Evolutionary conservation across 2,113 vertebrate genomes (phyloP), one percentile per base, ranked within the genome.

Genomic region (Meles meles): DNA sequence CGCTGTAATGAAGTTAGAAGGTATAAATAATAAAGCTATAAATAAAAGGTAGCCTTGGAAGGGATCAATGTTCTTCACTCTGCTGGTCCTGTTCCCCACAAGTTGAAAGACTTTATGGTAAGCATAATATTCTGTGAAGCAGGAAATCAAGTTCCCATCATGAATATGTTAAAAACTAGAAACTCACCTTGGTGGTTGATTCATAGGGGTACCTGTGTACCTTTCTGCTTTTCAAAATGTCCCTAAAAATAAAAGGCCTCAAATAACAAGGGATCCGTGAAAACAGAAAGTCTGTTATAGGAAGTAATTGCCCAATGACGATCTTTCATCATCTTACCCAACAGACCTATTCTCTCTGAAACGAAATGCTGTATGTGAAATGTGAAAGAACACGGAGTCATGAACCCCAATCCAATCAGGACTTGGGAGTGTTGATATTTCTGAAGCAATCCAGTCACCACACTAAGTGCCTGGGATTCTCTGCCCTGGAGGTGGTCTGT

Each of bases 331-430:
- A 11, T 92, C 83, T 89, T 80, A 67, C 42, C 47, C 61, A 81
- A 86, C 39, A 96, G 83, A 86, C 29, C 6, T 86, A 72, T 23
- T 93, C n/a, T 94, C 82, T 88, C 44, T 88, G 85, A 89, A 89
- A 93, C 71, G 71, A 92, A 91, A 94, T 10, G 6, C 8, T 88
- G 37, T 1, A 72, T 31, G 47, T 57, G 57, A 77, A 89, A 94
- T 42, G 34, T 3, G 15, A 90, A 94, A 87, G 39, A 94, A 65
- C 31, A 71, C 5, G 77, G 61, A 79, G 14, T 29, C 49, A 14
- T 52, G 81, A 79, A 61, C 31, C 42, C n/a, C 31, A 84, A 31
- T 80, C 25, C 42, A 34, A 31, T 57, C 55, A 69, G 88, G 21
- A 65, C 39, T 71, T 85, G 21, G 86, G 12, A 47, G 71, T 23